phyloP scores from a whole-genome alignment of 2,113 vertebrate species.

The Sprattus sprattus region DNA sequence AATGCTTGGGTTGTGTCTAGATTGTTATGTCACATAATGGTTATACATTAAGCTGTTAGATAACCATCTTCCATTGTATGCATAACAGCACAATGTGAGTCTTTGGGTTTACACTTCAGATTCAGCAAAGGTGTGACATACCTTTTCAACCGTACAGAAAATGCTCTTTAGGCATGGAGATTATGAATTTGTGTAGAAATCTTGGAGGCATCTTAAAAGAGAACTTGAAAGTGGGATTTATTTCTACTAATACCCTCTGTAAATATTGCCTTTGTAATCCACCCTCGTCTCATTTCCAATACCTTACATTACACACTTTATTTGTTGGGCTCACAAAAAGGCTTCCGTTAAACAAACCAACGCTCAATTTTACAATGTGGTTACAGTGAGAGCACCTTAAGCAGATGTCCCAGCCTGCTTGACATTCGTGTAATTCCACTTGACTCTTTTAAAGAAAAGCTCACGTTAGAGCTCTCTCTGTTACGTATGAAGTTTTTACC shows the following conservation, averaged over 20 bases:
- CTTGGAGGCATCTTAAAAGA: background rate
- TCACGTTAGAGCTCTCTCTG: background rate
- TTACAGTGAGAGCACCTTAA: background rate
- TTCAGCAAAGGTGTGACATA: background rate
- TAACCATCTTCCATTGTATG: background rate
- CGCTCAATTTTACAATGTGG: background rate
- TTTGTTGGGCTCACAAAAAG: background rate
- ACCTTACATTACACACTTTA: background rate
- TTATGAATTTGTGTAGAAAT: background rate
- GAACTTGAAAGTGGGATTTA: conserved; percentile 3
- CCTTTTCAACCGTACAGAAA: background rate
- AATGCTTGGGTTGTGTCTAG: background rate
- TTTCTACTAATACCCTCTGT: background rate
- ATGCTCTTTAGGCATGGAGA: background rate
- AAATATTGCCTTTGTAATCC: conserved; percentile 14
- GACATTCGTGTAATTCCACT: background rate
- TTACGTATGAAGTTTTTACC: background rate
- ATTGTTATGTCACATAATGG: background rate
- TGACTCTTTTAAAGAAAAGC: background rate
- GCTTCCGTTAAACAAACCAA: background rate
- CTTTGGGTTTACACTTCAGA: background rate
- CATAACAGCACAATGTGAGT: background rate
- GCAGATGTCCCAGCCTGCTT: background rate
- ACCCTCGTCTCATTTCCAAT: background rate
- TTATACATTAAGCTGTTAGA: background rate